These are phyloP conservation scores for Limosa lapponica DNA, from an alignment of 2,797 vertebrate genomes.

Conservation along the genomic window DNA sequence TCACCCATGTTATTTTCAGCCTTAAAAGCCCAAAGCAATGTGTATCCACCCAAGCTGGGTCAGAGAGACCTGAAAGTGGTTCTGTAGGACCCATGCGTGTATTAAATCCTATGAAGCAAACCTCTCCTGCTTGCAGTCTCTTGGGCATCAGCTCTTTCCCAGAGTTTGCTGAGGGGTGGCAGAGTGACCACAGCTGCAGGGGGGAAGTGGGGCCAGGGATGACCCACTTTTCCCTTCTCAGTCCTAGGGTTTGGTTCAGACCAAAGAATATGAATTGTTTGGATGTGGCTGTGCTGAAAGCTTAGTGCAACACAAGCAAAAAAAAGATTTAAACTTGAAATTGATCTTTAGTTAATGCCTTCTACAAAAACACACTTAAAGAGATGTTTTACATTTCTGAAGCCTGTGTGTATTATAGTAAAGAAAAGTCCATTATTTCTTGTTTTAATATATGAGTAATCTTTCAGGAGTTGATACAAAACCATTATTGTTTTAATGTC, in stretches of 20 bases:
- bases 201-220: not conserved
- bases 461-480: not conserved
- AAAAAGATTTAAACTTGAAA: not conserved
- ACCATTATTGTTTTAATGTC: not conserved
- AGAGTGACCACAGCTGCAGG: not conserved
- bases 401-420: not conserved
- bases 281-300: rapidly evolving
- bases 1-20: not conserved
- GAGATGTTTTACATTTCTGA: not conserved
- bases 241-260: not conserved
- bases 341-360: not conserved
- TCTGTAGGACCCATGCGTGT: not conserved
- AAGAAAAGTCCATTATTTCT: not conserved
- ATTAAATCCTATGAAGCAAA: not conserved
- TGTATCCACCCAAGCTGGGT: not conserved
- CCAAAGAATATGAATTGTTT: not conserved
- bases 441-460: not conserved
- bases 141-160: not conserved
- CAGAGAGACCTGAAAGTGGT: not conserved
- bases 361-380: not conserved
- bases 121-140: not conserved
- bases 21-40: not conserved
- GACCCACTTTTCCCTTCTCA: not conserved
- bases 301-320: not conserved
- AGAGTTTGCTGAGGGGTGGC: not conserved